A percentile compares a stretch with the other conserved stretches of the same genome.
Evolutionary conservation across 1,140 invertebrate genomes (phyloP).

Genomic region (Caerostris darwini): DNA sequence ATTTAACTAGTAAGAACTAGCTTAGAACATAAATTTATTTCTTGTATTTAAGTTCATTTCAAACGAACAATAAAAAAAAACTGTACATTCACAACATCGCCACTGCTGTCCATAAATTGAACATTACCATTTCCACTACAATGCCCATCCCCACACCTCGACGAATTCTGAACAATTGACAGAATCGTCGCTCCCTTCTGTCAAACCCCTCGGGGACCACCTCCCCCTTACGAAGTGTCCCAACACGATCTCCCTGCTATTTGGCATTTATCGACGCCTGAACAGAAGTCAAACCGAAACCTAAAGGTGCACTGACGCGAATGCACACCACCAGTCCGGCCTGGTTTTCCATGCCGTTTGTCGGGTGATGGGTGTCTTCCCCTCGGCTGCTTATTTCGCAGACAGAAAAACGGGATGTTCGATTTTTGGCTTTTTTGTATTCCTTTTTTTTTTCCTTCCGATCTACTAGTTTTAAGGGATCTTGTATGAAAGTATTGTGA

Average conservation of each 20-base stretch:
- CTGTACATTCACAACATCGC: not conserved
- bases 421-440: not conserved
- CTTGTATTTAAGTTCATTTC: no score
- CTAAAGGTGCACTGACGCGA: slow-evolving; percentile 35
- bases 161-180: slow-evolving; percentile 39
- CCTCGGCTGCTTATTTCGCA: not conserved
- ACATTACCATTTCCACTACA: not conserved
- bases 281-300: slow-evolving; percentile 42
- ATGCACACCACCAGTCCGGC: slow-evolving; percentile 33
- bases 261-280: slow-evolving; percentile 18
- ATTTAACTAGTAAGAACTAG: no score
- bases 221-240: not conserved
- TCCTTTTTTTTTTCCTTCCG: not conserved
- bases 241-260: not conserved
- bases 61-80: not conserved
- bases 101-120: not conserved
- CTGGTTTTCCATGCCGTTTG: slow-evolving; percentile 65
- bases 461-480: not conserved
- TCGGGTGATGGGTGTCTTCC: slow-evolving; percentile 37
- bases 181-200: slow-evolving; percentile 41
- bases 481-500: not conserved
- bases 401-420: not conserved
- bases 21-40: no score
- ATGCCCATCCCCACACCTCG: slow-evolving; percentile 23
- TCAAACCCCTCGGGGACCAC: slow-evolving; percentile 28